Base-by-base conservation (phyloP, 2,888 invertebrate species). In the Dioctria linearis region DNA sequence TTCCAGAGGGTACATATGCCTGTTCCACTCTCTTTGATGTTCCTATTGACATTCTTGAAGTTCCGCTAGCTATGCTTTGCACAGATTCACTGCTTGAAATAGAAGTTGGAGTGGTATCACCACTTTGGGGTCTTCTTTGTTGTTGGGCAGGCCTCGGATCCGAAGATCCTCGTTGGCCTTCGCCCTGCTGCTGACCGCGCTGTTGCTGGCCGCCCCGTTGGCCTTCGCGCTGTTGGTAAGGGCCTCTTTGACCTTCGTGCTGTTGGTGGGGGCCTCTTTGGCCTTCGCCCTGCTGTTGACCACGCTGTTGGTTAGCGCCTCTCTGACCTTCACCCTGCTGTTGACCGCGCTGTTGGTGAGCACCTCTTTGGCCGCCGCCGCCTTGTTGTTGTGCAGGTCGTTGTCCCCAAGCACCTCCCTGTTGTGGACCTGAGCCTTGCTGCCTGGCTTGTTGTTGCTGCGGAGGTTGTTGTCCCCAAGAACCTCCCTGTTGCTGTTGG, bases 401-500 rank as follows among this genome's bases (percentile, higher is more conserved):
- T 25, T 25, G 25, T 25, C 25, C 25, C 25, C 25, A 25, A 25
- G 25, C 25, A 25, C 25, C 25, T 2, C 25, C 25, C 25, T 25
- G 25, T 25, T 25, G 25, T 25, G 25, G 25, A 25, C 25, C 25
- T 25, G 25, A 25, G 0, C 25, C 25, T 25, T 25, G 25, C 25
- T 25, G 25, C 25, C 25, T 25, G 25, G 25, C 25, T 25, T 25
- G 25, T 25, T 25, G 25, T 25, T 25, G 25, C 25, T 25, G 25
- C 25, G 25, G 25, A 25, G 6, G 75, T 3, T n/a, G n/a, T 75
- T 59, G 42, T 51, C 13, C 8, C 51, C 57, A 51, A 2, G 42
- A 0, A 11, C 63, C 79, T 73, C 80, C 81, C 9, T 57, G 80
- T 8, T 78, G 79, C 39, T 80, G 76, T 11, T 51, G 40, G 39